phyloP scores from a whole-genome alignment of 1,140 invertebrate genomes.

The Meloidogyne floridensis region DNA sequence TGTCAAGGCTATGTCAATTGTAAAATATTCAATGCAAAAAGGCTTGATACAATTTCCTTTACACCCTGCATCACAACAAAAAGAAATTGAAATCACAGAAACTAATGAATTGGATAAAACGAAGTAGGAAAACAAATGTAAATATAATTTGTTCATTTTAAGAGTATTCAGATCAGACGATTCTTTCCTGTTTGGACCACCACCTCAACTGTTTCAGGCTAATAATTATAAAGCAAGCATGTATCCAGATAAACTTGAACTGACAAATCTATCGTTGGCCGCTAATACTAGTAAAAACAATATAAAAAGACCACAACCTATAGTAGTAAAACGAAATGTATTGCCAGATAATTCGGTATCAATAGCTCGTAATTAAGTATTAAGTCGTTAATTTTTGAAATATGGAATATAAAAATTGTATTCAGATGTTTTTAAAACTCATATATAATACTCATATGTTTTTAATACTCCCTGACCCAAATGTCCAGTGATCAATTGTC shows the following conservation, averaged over 20 bases:
- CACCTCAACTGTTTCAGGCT: neutral
- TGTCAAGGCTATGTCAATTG: neutral
- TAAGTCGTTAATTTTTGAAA: no score
- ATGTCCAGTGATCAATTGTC: no score
- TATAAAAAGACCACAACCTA: no score
- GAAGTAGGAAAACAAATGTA: neutral
- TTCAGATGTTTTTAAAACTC: no score
- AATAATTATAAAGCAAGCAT: neutral
- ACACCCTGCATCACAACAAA: neutral
- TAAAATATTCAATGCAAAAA: neutral
- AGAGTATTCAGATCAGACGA: neutral
- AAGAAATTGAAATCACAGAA: neutral
- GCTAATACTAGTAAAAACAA: no score
- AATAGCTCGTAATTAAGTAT: no score
- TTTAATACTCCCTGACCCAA: no score
- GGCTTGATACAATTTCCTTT: neutral
- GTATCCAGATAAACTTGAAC: neutral
- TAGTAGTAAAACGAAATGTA: no score
- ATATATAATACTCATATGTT: no score
- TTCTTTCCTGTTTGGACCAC: constrained; percentile 25
- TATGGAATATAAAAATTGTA: no score
- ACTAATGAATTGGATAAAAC: neutral
- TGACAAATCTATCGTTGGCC: neutral
- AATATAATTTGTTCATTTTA: no score
- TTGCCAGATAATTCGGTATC: no score